Conservation (phyloP, 2,113 vertebrate genomes). For the Tringa solitaria region DNA sequence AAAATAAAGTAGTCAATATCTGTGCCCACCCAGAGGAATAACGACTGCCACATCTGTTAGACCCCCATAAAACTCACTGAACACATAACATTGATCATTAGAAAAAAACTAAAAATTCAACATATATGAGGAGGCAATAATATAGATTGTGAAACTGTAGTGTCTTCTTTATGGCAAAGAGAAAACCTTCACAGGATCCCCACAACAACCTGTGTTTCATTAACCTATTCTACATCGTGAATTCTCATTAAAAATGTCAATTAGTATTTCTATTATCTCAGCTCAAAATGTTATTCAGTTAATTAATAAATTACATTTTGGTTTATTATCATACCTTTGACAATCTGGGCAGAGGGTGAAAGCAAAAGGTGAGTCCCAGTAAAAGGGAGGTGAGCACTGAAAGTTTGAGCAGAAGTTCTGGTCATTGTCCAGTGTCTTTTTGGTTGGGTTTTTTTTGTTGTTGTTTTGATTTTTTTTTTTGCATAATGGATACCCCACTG, state of each 20-base stretch:
- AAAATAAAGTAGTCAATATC: not conserved
- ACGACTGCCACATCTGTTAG: not conserved
- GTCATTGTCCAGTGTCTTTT: accelerated
- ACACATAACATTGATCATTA: not conserved
- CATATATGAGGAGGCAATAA: not conserved
- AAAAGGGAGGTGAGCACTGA: not conserved
- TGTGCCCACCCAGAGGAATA: not conserved
- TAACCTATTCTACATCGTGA: not conserved
- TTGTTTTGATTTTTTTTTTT: too few species aligned
- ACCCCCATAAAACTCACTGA: not conserved
- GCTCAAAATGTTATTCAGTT: not conserved
- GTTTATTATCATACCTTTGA: not conserved
- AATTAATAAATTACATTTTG: not conserved
- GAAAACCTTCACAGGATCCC: not conserved
- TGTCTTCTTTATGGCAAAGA: not conserved
- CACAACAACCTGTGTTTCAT: not conserved
- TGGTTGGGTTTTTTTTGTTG: too few species aligned
- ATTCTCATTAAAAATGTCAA: not conserved
- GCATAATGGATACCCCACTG: not conserved
- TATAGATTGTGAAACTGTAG: not conserved
- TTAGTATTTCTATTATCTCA: not conserved
- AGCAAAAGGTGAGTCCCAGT: not conserved
- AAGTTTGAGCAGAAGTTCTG: not conserved
- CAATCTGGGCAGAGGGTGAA: not conserved
- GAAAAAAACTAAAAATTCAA: not conserved